Percentiles rank a stretch among this genome's conserved stretches.
Evolutionary conservation across 2,888 invertebrate genomes (phyloP).

Genomic region (Agrotis puta): DNA sequence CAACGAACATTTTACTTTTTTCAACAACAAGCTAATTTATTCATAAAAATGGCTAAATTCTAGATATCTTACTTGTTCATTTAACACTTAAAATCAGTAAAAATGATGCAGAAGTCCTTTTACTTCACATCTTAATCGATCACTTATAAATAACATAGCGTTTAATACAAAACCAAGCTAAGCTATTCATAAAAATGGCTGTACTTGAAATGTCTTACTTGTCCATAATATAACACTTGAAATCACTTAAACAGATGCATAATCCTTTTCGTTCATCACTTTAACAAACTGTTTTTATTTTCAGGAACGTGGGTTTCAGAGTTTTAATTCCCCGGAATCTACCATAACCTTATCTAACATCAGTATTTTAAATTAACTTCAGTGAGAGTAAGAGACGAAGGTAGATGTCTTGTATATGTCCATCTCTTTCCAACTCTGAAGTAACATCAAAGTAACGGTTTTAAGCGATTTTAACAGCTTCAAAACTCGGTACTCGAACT

Average conservation of each 20-base stretch:
- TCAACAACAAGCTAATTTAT: not conserved
- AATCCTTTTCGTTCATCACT: not conserved
- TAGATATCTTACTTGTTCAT: slow-evolving; percentile 4
- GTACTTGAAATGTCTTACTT: slow-evolving; percentile 3
- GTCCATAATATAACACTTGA: slow-evolving; percentile 9
- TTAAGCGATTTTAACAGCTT: too few relatives aligned
- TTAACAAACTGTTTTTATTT: not conserved
- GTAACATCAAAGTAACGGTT: too few relatives aligned
- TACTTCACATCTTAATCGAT: not conserved
- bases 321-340: not conserved
- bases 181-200: not conserved
- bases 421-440: too few relatives aligned
- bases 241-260: not conserved
- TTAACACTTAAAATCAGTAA: slow-evolving; percentile 14
- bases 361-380: too few relatives aligned
- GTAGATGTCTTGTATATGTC: too few relatives aligned
- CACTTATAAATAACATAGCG: too few relatives aligned
- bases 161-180: not conserved
- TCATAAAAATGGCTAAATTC: not conserved
- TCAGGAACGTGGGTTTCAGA: not conserved
- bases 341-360: too few relatives aligned
- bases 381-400: too few relatives aligned
- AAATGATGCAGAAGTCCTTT: not conserved
- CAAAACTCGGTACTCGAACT: not conserved
- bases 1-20: not conserved